Conservation (phyloP, 2,888 invertebrate species). For the Thera obeliscata region DNA sequence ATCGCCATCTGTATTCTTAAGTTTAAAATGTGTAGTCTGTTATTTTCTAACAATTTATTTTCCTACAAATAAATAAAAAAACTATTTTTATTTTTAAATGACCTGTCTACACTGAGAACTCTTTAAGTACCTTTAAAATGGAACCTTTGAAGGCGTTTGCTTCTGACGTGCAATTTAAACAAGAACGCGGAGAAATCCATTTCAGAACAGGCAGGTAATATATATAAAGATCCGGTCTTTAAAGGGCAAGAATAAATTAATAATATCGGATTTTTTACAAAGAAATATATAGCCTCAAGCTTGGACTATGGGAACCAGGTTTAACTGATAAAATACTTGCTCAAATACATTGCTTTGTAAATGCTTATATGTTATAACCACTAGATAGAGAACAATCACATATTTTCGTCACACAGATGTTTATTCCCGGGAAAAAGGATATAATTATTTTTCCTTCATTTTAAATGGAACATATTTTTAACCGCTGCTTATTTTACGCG, state of each 20-base stretch:
- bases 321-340: too few species aligned
- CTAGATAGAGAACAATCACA: neutral
- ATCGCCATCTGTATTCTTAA: too few species aligned
- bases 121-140: slow-evolving; percentile 7
- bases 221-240: neutral
- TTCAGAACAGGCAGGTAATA: neutral
- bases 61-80: too few species aligned
- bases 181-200: slow-evolving; percentile 1
- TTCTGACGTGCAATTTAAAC: slow-evolving; percentile 21
- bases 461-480: neutral
- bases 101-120: slow-evolving; percentile 1
- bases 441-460: neutral
- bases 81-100: neutral
- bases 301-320: too few species aligned
- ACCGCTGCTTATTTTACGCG: neutral
- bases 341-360: too few species aligned
- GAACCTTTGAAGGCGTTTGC: slow-evolving; percentile 10
- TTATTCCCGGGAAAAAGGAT: too few species aligned
- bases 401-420: too few species aligned
- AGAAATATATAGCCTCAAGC: too few species aligned
- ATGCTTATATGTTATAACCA: too few species aligned
- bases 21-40: too few species aligned
- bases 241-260: neutral
- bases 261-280: too few species aligned
- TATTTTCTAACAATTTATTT: too few species aligned